Percentiles rank a stretch among this genome's conserved stretches.
Evolutionary conservation across 2,888 invertebrate genomes (phyloP).

Genomic region (Lithophane socia): DNA sequence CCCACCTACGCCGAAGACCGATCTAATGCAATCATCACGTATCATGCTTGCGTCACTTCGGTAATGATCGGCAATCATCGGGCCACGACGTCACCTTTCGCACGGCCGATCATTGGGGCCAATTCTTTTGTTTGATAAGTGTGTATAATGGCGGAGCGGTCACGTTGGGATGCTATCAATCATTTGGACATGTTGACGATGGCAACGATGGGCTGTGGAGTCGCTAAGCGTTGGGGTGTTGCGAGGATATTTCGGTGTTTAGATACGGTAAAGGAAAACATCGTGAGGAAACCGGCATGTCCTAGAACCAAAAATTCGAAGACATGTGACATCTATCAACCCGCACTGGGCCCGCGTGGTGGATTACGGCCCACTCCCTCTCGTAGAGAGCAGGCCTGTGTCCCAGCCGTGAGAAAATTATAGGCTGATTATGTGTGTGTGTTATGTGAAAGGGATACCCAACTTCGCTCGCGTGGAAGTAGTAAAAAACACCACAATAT

Average conservation of each 20-base stretch:
- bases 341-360: too few species aligned
- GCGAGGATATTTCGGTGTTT: conserved; percentile 40
- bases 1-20: conserved; percentile 22
- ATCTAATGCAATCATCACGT: conserved; percentile 52
- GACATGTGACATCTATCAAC: too few species aligned
- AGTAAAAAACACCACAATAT: too few species aligned
- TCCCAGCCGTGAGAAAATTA: too few species aligned
- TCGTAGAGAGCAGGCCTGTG: too few species aligned
- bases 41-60: conserved; percentile 64
- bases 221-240: conserved; percentile 1
- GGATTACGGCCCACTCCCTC: too few species aligned
- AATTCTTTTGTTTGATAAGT: conserved; percentile 75
- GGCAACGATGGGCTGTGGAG: conserved; percentile 31
- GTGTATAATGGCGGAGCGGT: conserved; percentile 67
- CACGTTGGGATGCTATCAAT: conserved; percentile 69
- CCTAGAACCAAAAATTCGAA: too few species aligned
- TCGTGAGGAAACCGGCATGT: too few species aligned
- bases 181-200: conserved; percentile 64
- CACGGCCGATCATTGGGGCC: conserved; percentile 72
- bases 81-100: conserved; percentile 72
- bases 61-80: conserved; percentile 66
- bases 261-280: too few species aligned
- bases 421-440: too few species aligned
- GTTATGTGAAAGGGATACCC: too few species aligned
- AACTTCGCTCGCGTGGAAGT: too few species aligned